Percentiles rank a stretch among this genome's conserved stretches.
Conservation (phyloP, 1,140 invertebrate species). For the Ceratina japonica region DNA sequence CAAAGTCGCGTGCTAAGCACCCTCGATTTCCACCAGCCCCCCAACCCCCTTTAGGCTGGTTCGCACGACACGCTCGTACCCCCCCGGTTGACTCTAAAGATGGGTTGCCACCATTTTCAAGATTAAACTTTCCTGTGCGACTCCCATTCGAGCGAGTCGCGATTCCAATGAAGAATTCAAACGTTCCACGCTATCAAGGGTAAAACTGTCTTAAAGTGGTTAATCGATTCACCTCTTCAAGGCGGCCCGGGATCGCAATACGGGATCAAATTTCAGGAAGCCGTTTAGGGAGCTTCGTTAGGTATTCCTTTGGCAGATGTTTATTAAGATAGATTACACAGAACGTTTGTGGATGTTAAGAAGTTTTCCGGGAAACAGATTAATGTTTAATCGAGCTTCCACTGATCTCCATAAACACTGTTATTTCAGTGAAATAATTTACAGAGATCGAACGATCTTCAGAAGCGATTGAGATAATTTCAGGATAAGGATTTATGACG, state of each 20-base stretch:
- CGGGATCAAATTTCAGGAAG: neutral
- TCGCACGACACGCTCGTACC: conserved; percentile 50
- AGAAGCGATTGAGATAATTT: no score
- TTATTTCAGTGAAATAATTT: no score
- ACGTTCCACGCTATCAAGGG: no score
- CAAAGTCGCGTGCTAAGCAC: conserved; percentile 65
- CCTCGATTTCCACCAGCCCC: conserved; percentile 50
- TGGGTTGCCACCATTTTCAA: conserved; percentile 2
- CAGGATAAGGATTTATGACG: no score
- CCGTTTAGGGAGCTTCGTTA: neutral
- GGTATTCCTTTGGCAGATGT: no score
- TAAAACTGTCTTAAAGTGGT: no score
- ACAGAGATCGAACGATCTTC: no score
- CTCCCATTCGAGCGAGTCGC: neutral
- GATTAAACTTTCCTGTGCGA: neutral
- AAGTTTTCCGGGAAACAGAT: neutral
- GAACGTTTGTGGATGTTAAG: no score
- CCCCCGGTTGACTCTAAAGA: neutral
- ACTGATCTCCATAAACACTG: no score
- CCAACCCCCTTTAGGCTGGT: conserved; percentile 18
- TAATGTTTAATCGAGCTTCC: neutral
- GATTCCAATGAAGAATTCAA: neutral
- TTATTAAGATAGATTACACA: no score
- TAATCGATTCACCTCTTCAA: no score
- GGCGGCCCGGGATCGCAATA: neutral